Conservation (phyloP, 2,113 vertebrate species). For the Leiothrix lutea region DNA sequence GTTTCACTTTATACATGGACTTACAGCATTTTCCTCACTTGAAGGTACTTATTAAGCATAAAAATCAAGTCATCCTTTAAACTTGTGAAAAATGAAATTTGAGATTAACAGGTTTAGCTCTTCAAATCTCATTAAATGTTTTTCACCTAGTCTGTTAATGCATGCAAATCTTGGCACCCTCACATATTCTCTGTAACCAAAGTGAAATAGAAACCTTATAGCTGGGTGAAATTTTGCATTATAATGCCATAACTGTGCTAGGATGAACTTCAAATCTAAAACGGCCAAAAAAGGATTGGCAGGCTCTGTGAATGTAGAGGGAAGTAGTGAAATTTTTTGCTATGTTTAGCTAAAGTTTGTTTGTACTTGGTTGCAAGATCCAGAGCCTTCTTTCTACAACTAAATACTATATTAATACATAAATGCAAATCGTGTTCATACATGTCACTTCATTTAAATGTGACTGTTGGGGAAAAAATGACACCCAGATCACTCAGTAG, state of each 20-base stretch:
- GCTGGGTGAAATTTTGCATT: not conserved
- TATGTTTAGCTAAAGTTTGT: not conserved
- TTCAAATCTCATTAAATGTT: not conserved
- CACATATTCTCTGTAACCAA: not conserved
- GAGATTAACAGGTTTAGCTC: not conserved
- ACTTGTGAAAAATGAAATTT: not conserved
- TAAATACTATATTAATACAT: not conserved
- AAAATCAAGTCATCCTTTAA: not conserved
- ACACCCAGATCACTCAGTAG: not conserved
- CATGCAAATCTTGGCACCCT: not conserved
- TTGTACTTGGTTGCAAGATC: not conserved
- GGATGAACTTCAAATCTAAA: not conserved
- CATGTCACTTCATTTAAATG: not conserved
- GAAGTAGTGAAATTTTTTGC: not conserved
- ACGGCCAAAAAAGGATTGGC: not conserved
- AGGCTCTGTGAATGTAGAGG: rapidly evolving
- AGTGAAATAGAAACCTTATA: not conserved
- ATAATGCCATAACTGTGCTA: not conserved
- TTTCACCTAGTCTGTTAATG: not conserved
- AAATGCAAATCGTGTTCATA: not conserved
- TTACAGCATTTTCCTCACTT: not conserved
- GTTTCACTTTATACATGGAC: not conserved
- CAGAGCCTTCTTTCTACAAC: not conserved
- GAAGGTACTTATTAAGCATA: not conserved
- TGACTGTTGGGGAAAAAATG: not conserved